Base-by-base conservation (phyloP, 2,888 invertebrate genomes). In the Hypomecis atomaria region DNA sequence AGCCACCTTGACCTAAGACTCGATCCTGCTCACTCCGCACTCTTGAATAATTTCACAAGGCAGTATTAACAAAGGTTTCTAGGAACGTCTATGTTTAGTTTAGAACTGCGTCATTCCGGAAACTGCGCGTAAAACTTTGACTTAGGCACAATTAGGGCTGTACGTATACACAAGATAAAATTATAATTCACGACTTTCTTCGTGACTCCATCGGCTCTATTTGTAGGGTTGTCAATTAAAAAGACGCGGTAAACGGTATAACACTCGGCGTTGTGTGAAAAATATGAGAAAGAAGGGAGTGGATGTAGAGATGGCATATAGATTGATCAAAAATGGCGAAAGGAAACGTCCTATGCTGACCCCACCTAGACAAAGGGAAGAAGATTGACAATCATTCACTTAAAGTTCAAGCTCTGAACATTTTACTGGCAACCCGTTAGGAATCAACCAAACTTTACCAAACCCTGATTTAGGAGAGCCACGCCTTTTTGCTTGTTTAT, bases 101-200 rank as follows among this genome's bases (percentile, higher is more conserved):
- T 63, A 64, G 65, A 65, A 72, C 78, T 75, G 69, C 75, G 77
- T 79, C 79, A 81, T 67, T 77, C 76, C 78, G 80, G 83, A 82
- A 84, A 80, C 73, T 70, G 82, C 78, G 78, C 83, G 78, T 81
- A 85, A 74, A 78, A 79, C 77, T 81, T 79, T 73, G 76, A 77
- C 70, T 75, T 77, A 33, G 11, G 36, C 13, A 73, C 77, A 82
- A 81, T 83, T 84, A 85, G 81, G 77, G 62, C 9, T 62, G 62
- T 34, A 13, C 8, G n/a, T 1, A n/a, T n/a, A 4, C n/a, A 0
- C 0, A 34, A 34, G 5, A 37, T 42, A 34, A 33, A 7, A 40
- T 0, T 0, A 3, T 40, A 40, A 40, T n/a, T n/a, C n/a, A n/a
- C n/a, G n/a, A n/a, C n/a, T n/a, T n/a, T n/a, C n/a, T n/a, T n/a